These are phyloP conservation scores for Podarcis cretensis DNA, from an alignment of 2,113 vertebrate genomes.

Conservation along the genomic window DNA sequence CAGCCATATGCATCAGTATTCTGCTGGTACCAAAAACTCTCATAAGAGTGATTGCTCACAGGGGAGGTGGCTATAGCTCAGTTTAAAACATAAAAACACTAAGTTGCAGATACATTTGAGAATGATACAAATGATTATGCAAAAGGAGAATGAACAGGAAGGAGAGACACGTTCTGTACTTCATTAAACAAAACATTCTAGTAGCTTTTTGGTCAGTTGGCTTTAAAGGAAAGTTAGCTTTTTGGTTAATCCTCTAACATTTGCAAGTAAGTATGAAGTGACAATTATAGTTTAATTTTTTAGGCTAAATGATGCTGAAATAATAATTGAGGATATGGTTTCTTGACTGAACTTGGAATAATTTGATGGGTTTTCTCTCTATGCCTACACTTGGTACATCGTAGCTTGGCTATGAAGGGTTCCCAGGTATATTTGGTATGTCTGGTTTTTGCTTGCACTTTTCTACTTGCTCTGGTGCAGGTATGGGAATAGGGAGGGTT, in stretches of 20 bases:
- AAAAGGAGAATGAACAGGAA: neutral
- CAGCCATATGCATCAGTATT: no score
- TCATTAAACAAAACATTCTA: neutral
- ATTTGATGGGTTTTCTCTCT: neutral
- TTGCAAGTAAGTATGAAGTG: neutral
- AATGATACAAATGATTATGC: neutral
- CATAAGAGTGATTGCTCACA: no score
- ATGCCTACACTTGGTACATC: neutral
- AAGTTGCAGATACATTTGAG: neutral
- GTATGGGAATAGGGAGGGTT: neutral
- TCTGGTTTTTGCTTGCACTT: neutral
- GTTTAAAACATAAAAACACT: neutral
- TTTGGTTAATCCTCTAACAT: neutral
- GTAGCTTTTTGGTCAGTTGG: conserved; percentile 19
- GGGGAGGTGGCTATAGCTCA: neutral
- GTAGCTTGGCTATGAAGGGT: neutral
- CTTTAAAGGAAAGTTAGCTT: neutral
- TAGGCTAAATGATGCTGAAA: neutral
- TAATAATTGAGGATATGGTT: neutral
- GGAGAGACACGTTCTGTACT: no score
- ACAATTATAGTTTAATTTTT: neutral
- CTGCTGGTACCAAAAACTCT: no score
- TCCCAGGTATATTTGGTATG: neutral
- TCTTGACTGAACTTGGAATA: neutral
- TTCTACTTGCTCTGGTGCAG: neutral